A percentile compares a stretch with the other conserved stretches of the same genome.
Evolutionary conservation across 2,113 vertebrate genomes (phyloP).

Genomic region (Mobula birostris): DNA sequence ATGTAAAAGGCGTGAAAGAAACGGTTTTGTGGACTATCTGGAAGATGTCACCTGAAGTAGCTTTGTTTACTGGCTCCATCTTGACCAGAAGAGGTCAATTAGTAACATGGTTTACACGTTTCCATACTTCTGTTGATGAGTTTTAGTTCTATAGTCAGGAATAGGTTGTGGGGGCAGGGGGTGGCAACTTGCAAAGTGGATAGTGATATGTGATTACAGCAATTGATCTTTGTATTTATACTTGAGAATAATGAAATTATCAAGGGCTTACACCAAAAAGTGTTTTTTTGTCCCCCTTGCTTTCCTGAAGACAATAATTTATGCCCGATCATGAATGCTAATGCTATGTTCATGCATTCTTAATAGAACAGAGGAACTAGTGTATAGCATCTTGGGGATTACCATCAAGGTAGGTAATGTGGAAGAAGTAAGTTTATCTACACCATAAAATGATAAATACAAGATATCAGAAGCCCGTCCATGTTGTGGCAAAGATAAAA

Average conservation of each 20-base stretch:
- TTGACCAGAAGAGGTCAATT: not conserved
- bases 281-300: not conserved
- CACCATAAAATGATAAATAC: too few relatives aligned
- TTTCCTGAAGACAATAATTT: too few relatives aligned
- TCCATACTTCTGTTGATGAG: not conserved
- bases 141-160: not conserved
- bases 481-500: too few relatives aligned
- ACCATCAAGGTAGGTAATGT: not conserved
- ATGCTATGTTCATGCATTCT: not conserved
- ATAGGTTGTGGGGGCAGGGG: not conserved
- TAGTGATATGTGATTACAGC: not conserved
- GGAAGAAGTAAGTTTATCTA: not conserved
- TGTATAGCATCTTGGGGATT: not conserved
- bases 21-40: too few relatives aligned
- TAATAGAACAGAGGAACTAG: not conserved
- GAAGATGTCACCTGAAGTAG: too few relatives aligned
- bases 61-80: too few relatives aligned
- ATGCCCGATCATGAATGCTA: too few relatives aligned
- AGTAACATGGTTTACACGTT: not conserved
- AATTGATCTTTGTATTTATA: not conserved
- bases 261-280: not conserved
- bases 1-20: too few relatives aligned
- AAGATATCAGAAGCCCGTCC: too few relatives aligned
- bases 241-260: not conserved
- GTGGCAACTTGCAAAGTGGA: not conserved